These are phyloP conservation scores for Romanogobio albipinnatus DNA, from an alignment of 2,113 vertebrate species.

Conservation along the genomic window DNA sequence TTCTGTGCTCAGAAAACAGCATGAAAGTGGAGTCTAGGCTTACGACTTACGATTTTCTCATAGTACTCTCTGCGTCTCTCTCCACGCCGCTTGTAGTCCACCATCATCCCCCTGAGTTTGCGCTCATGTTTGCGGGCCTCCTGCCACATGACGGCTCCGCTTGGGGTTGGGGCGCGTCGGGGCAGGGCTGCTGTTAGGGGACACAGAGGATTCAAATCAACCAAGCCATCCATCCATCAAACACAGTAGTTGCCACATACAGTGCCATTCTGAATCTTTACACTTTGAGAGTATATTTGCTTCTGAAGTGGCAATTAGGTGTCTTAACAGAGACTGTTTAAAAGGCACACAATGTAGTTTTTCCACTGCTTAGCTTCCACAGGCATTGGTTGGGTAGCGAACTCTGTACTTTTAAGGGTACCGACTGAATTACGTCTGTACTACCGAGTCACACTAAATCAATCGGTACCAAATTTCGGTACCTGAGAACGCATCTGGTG, in stretches of 20 bases:
- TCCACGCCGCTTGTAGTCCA: conserved; percentile 92
- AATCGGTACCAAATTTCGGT: too few species aligned
- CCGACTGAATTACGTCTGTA: too few species aligned
- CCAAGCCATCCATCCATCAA: not conserved
- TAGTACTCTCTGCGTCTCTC: conserved; percentile 93
- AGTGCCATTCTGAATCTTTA: not conserved
- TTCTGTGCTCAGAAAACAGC: not conserved
- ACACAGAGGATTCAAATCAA: not conserved
- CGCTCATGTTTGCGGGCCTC: conserved; percentile 96
- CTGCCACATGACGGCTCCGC: conserved; percentile 91
- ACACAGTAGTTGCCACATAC: not conserved
- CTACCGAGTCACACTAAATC: too few species aligned
- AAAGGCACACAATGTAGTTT: too few species aligned
- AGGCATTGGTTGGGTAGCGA: too few species aligned
- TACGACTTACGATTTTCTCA: conserved; percentile 87
- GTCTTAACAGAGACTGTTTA: too few species aligned
- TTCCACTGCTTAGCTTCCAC: too few species aligned
- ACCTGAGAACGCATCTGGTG: too few species aligned
- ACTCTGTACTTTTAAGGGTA: too few species aligned
- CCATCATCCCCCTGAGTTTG: conserved; percentile 97
- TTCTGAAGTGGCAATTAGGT: too few species aligned
- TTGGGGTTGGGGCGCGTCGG: conserved; percentile 76
- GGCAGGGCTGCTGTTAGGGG: conserved; percentile 74
- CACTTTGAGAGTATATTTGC: not conserved
- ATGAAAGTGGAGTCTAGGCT: not conserved